Evolutionary conservation across 2,888 invertebrate genomes (phyloP).

Genomic region (Beris chalybata): DNA sequence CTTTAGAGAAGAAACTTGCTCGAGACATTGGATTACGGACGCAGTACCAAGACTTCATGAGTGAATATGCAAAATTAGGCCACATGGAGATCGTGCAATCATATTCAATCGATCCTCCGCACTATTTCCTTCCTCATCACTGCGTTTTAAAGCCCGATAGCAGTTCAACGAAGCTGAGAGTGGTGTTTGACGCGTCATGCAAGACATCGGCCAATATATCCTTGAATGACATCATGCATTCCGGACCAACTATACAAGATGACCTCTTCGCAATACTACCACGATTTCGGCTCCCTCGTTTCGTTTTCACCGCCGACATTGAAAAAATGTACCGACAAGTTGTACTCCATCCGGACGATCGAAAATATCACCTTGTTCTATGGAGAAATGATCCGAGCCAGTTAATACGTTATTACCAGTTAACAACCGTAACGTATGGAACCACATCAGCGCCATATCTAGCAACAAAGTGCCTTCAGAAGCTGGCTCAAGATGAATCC

Average conservation of each 20-base stretch:
- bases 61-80: not conserved
- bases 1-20: too few species aligned
- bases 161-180: not conserved
- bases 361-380: slow-evolving; percentile 49
- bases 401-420: slow-evolving; percentile 47
- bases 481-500: slow-evolving; percentile 56
- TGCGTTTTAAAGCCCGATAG: not conserved
- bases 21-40: not conserved
- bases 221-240: not conserved
- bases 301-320: not conserved
- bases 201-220: not conserved
- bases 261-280: slow-evolving; percentile 2
- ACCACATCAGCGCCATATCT: slow-evolving; percentile 52
- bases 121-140: slow-evolving; percentile 5
- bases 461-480: slow-evolving; percentile 49
- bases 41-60: not conserved
- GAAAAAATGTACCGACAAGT: not conserved
- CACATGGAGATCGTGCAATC: not conserved
- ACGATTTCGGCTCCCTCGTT: not conserved
- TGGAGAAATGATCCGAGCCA: slow-evolving; percentile 50
- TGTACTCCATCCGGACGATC: not conserved
- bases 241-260: slow-evolving; percentile 4
- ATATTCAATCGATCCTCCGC: not conserved
- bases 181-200: not conserved
- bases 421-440: slow-evolving; percentile 28